Evolutionary conservation across 92 coral and sea anemone genomes (phyloP), one percentile per base, ranked within the genome.

Genomic region (Porites divaricata): DNA sequence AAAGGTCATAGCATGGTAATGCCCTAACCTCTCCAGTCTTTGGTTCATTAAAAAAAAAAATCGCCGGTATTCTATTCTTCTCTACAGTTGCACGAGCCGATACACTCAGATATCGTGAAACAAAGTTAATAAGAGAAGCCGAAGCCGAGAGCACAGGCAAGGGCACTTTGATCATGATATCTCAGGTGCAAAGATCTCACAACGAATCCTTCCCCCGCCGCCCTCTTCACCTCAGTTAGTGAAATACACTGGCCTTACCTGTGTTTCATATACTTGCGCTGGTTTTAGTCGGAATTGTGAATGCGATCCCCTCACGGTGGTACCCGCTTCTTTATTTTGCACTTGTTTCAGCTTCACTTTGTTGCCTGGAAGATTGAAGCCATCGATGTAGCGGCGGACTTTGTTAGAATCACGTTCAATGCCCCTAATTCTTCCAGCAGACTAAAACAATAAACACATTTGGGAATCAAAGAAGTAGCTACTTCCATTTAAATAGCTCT

Each of bases 241-340:
- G 12, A 53, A 53, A 10, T 9, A 53, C 9, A 53, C 10, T 9
- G 14, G 14, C 14, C 58, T 19, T 20, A 78, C 72, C 73, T 78
- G 83, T 63, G 21, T 22, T 16, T 53, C 72, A 63, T 41, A 35
- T 2, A 17, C 28, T 59, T 63, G 4, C 12, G 62, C 53, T 35
- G 73, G 73, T 78, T 48, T 78, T 7, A 75, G 62, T 28, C 79
- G 50, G 50, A 24, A 75, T n/a, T 57, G 79, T 17, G 50, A 17
- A 58, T 35, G 45, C 45, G 35, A 26, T 26, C 1, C n/a, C n/a
- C n/a, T 26, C 35, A 26, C 35, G 35, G 35, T 26, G 35, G 45
- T 35, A 35, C 45, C 45, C 45, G 6, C 45, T 4, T 35, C 45
- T 35, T 4, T 35, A 26, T 26, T 26, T 26, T 26, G 58, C 59